Evolutionary conservation across 2,888 invertebrate species (phyloP), one percentile per base, ranked within the genome.

Genomic region (Holacanthella duospinosa): DNA sequence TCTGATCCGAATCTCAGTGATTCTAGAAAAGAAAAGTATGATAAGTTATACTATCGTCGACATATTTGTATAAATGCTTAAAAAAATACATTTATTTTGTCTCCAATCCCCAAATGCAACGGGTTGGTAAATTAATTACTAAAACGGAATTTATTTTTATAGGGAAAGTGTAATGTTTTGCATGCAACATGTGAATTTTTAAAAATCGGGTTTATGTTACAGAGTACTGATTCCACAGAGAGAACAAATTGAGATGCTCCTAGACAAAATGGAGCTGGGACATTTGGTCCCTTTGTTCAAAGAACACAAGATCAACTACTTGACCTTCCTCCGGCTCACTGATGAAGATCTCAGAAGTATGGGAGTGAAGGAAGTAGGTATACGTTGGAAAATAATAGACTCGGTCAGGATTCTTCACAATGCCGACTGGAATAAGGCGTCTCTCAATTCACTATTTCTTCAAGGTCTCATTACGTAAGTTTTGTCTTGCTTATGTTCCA

Each of bases 281-380:
- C 55, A 61, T 26, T 64, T 61, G 43, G 48, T 60, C 1, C 56
- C 60, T 21, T 58, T 59, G 25, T 65, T 67, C 36, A 43, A 57
- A 3, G 55, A 59, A 25, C 67, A 67, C 43, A 55, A 61, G 55
- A 58, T 67, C 25, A 61, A 59, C 21, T 65, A 62, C 36, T 25
- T 59, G n/a, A 61, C 62, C 12, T 64, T 67, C 48, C 53, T 67
- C 9, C 54, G 28, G 1, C 25, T 67, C 19, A 58, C 60, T 43
- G 62, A 65, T 16, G 63, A 65, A 3, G 54, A 66, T 12, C 28
- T 67, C 16, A 62, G 53, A n/a, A 64, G 59, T 29, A 64, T 65
- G 9, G 67, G 65, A 16, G 48, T 67, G 9, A 61, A 57, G 4
- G 62, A 65, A n/a, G 56, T 64, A 1, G 65, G 67, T 1, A 54